phyloP scores from a whole-genome alignment of 1,140 invertebrate genomes.

The Triops longicaudatus region DNA sequence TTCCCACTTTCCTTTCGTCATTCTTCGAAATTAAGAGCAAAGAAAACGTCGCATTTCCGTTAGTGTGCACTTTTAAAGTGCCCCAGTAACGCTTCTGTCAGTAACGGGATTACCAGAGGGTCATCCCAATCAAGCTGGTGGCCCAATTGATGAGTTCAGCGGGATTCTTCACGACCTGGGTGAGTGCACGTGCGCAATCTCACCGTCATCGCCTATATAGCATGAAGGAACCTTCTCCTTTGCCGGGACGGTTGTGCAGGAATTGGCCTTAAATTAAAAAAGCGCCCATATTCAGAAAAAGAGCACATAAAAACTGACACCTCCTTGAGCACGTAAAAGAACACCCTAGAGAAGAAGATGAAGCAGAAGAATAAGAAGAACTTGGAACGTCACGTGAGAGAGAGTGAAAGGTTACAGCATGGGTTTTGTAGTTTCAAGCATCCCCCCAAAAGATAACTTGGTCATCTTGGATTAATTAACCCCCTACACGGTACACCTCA shows the following conservation, averaged over 20 bases:
- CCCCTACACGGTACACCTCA: conserved; percentile 9
- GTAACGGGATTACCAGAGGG: not conserved
- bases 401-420: not conserved
- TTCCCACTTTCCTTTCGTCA: no score
- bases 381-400: not conserved
- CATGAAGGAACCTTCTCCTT: not conserved
- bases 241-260: no score
- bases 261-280: not conserved
- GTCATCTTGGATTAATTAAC: conserved; percentile 12
- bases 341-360: no score
- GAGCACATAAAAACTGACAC: no score
- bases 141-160: conserved; percentile 4
- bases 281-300: no score
- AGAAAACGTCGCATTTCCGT: not conserved
- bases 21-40: not conserved
- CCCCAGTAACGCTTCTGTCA: not conserved
- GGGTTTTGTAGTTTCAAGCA: not conserved
- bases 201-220: not conserved
- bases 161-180: conserved; percentile 13
- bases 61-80: not conserved
- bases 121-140: conserved; percentile 11
- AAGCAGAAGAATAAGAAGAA: no score
- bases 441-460: not conserved
- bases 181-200: conserved; percentile 9
- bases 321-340: no score